Base-by-base conservation (phyloP, 2,797 vertebrate species). In the Ctenopoma kingsleyae region DNA sequence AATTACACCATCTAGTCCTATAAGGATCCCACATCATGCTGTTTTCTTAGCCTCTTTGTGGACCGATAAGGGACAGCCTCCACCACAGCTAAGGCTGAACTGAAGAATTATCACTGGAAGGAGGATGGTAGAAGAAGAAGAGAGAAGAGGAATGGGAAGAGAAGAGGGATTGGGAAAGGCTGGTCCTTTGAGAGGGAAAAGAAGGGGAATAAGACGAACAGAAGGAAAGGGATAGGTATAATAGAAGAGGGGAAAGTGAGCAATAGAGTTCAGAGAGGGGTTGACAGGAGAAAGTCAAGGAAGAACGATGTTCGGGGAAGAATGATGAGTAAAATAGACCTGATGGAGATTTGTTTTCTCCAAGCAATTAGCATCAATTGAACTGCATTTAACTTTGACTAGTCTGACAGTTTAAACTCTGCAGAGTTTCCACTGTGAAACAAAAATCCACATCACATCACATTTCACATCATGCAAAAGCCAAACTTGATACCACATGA, bases 31-130 rank as follows among this genome's bases (percentile, higher is more conserved):
- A 89, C 85, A 91, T 92, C 84, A 67, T 71, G 64, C 73, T 94
- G 91, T 93, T 94, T 93, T 94, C 87, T 91, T 93, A 93, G 88
- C 81, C 87, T 93, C 86, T 92, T 85, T 70, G 47, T 70, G 61
- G 71, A 82, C 67, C 76, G 90, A 94, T 94, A 93, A 93, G 90
- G 79, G 84, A 71, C 69, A 30, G 83, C 82, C 19, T 27, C 79
- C 47, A 8, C 73, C 47, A 10, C 30, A 15, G 60, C 43, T 55
- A 62, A 69, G 60, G 69, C 67, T 68, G 60, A 65, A 73, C 72
- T 86, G 81, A 87, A 81, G 73, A 70, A 87, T 80, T 30, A 83
- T 72, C 52, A 16, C 53, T 58, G 67, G 51, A 76, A 54, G 69
- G 86, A 67, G 50, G 64, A 78, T 63, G 69, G 80, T 51, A 78